Percentiles rank a stretch among this genome's conserved stretches.
phyloP scores from a whole-genome alignment of 1,140 invertebrate species.

The Steinernema khuongi region DNA sequence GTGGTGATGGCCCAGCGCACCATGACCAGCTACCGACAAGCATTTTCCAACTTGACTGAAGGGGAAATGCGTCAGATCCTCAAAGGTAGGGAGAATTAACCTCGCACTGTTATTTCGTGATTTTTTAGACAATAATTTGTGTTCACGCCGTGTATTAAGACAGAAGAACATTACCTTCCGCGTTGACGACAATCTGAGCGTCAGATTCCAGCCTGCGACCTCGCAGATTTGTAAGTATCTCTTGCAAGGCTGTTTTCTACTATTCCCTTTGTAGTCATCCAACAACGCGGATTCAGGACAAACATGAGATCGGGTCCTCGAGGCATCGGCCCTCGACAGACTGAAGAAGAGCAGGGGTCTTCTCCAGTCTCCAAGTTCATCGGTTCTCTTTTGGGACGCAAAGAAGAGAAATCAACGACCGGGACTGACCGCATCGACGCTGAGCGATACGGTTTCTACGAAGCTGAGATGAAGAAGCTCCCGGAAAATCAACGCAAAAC shows the following conservation, averaged over 20 bases:
- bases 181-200: conserved; percentile 17
- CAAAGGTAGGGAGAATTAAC: not conserved
- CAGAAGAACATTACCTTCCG: not conserved
- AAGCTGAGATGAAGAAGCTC: conserved; percentile 38
- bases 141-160: not conserved
- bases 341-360: not conserved
- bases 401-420: not conserved
- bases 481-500: conserved; percentile 38
- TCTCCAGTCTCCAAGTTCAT: conserved; percentile 20
- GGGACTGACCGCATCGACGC: not conserved
- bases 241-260: not conserved
- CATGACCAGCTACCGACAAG: not conserved
- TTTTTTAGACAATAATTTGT: not conserved
- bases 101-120: not conserved
- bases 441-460: conserved; percentile 27
- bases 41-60: not conserved
- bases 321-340: not conserved
- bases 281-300: conserved; percentile 40
- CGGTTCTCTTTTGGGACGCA: not conserved
- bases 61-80: not conserved
- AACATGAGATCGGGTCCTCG: conserved; percentile 13
- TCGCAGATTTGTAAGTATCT: conserved; percentile 21
- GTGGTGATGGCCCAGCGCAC: not conserved
- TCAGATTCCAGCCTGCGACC: conserved; percentile 23
- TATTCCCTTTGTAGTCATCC: conserved; percentile 24